Conservation (phyloP, 2,113 vertebrate species). For the Nicator chloris region DNA sequence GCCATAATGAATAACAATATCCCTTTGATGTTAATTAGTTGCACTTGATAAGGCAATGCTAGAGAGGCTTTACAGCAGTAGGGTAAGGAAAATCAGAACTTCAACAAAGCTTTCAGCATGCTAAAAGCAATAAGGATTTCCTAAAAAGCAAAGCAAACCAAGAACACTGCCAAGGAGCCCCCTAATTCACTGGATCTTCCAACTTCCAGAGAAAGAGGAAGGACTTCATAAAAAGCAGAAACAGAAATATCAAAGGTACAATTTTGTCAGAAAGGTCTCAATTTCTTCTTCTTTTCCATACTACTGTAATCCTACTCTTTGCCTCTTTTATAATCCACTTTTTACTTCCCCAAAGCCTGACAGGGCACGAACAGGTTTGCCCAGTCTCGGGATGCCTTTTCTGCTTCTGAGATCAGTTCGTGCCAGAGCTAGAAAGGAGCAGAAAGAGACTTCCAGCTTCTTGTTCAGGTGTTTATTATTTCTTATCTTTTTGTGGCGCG, state of each 20-base stretch:
- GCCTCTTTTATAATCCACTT: background rate
- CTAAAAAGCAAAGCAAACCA: background rate
- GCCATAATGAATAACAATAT: slow-evolving; percentile 61
- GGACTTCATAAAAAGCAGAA: background rate
- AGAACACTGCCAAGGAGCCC: background rate
- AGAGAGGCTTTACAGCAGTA: slow-evolving; percentile 18
- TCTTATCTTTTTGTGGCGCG: too few relatives aligned
- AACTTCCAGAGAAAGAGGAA: background rate
- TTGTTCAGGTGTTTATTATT: too few relatives aligned
- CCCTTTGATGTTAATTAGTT: slow-evolving; percentile 60
- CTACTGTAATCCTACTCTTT: background rate
- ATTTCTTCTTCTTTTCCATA: background rate
- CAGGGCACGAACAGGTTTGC: background rate
- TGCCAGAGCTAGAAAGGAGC: too few relatives aligned
- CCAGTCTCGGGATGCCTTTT: too few relatives aligned
- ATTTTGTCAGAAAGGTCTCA: background rate
- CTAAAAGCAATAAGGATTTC: background rate
- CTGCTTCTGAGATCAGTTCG: too few relatives aligned
- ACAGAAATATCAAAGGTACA: background rate
- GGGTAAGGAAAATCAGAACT: slow-evolving; percentile 19
- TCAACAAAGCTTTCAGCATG: background rate
- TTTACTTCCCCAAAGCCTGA: background rate
- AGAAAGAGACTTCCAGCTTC: too few relatives aligned
- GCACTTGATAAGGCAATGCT: slow-evolving; percentile 48
- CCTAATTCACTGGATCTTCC: background rate